Conservation (phyloP, 2,888 invertebrate genomes). For the Parapristionchus giblindavisi region DNA sequence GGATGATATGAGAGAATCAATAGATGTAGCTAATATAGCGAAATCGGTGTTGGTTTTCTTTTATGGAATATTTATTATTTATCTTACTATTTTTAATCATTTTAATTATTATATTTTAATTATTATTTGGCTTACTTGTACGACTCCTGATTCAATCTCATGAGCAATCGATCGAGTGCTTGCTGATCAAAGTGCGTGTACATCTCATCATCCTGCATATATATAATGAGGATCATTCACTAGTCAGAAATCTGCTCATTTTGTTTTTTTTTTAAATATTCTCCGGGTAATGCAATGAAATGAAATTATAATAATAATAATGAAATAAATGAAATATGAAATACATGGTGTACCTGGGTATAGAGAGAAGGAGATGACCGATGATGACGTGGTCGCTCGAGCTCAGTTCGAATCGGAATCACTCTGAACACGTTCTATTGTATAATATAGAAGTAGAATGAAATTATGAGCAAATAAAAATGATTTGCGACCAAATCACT, state of each 20-base stretch:
- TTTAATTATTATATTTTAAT: no score
- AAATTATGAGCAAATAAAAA: no score
- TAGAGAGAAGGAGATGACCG: constrained; percentile 29
- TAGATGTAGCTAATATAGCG: no score
- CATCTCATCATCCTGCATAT: constrained; percentile 29
- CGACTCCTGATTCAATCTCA: constrained; percentile 16
- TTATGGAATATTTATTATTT: no score
- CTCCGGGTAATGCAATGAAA: neutral
- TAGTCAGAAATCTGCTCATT: neutral
- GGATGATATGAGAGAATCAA: neutral
- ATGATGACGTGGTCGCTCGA: constrained; percentile 28
- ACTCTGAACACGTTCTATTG: constrained; percentile 17
- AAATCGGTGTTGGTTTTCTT: no score
- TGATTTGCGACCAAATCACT: no score
- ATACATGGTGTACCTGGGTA: neutral
- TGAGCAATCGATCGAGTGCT: constrained; percentile 17
- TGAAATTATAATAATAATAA: neutral
- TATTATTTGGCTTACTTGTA: constrained; percentile 7
- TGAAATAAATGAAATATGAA: neutral
- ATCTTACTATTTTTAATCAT: no score
- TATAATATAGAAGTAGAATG: no score
- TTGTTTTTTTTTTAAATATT: no score
- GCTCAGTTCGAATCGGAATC: constrained; percentile 31
- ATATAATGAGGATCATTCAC: neutral
- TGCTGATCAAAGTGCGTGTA: neutral